Base-by-base conservation (phyloP, 2,113 vertebrate species). In the Uria lomvia region DNA sequence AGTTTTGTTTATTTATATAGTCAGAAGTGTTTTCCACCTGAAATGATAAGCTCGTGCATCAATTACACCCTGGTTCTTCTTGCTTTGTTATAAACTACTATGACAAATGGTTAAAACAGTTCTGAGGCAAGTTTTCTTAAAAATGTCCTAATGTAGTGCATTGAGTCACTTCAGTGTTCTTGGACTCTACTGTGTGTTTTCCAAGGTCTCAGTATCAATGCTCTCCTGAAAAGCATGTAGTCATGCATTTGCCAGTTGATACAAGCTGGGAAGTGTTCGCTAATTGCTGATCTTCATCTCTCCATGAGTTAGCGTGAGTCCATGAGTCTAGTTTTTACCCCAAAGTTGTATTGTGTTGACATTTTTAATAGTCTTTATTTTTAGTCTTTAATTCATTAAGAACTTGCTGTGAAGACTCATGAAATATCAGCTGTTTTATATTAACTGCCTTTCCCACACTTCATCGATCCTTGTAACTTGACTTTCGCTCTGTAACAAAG, bases 281-380 rank as follows among this genome's bases (percentile, higher is more conserved):
- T 8, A 12, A 71, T 62, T 79, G 55, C 40, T 42, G 8, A 52
- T 59, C 70, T 43, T 78, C 0, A 0, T 63, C 30, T 40, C 40
- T 72, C 16, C 7, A 4, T 22, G 56, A 82, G 27, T 60, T 85
- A 42, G 23, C 0, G 0, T 34, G 47, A 78, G 38, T 79, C 91
- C 30, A 38, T 55, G 60, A 52, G 13, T 29, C 36, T 60, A 11
- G 32, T 42, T 92, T 83, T 86, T 42, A 91, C 29, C 11, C 34
- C 11, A 3, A 55, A 71, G 17, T 75, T 82, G 30, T 70, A 4
- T 26, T 42, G n/a, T 53, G 32, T 47, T 89, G 55, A 87, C 12
- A 27, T 58, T 84, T 86, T 73, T 36, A 70, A 23, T 74, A 59
- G 42, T 62, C 16, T 84, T 76, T 70, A 27, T 70, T 90, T 88